These are phyloP conservation scores for Xiphophorus maculatus DNA, from an alignment of 2,113 vertebrate species.

Conservation along the genomic window DNA sequence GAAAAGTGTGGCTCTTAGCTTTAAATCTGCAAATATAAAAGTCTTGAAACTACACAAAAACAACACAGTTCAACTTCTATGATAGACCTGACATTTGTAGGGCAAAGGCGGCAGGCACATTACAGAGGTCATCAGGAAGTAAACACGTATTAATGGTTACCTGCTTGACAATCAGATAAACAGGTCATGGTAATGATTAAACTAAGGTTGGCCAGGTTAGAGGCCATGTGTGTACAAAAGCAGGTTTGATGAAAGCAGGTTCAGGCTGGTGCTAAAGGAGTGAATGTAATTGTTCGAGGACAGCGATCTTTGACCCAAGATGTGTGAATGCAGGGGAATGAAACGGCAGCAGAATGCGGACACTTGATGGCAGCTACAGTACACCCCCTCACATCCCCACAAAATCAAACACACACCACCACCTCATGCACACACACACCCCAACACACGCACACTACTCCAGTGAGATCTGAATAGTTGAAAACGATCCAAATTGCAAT, in stretches of 20 bases:
- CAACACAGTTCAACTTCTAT: conserved; percentile 57
- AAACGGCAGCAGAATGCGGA: conserved; percentile 17
- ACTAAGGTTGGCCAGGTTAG: conserved; percentile 79
- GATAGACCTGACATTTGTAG: conserved; percentile 86
- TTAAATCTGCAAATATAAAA: background rate
- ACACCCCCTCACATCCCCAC: background rate
- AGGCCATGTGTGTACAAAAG: conserved; percentile 80
- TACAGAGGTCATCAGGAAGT: conserved; percentile 94
- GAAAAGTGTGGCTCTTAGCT: background rate
- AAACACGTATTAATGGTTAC: conserved; percentile 99
- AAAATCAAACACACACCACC: no score
- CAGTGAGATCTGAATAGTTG: conserved; percentile 52
- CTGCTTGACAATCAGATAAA: conserved; percentile 92
- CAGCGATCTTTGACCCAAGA: conserved; percentile 78
- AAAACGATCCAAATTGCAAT: conserved; percentile 62
- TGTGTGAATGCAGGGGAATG: conserved; percentile 68
- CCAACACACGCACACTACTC: background rate
- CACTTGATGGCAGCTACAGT: conserved; percentile 22
- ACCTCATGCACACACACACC: background rate
- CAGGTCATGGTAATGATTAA: conserved; percentile 99
- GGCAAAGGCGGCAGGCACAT: conserved; percentile 84
- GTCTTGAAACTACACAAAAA: background rate
- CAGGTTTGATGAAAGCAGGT: conserved; percentile 76
- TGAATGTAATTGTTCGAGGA: conserved; percentile 80
- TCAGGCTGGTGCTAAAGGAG: conserved; percentile 74